Evolutionary conservation across 2,888 invertebrate species (phyloP).

Genomic region (Lithophane ornitopus): DNA sequence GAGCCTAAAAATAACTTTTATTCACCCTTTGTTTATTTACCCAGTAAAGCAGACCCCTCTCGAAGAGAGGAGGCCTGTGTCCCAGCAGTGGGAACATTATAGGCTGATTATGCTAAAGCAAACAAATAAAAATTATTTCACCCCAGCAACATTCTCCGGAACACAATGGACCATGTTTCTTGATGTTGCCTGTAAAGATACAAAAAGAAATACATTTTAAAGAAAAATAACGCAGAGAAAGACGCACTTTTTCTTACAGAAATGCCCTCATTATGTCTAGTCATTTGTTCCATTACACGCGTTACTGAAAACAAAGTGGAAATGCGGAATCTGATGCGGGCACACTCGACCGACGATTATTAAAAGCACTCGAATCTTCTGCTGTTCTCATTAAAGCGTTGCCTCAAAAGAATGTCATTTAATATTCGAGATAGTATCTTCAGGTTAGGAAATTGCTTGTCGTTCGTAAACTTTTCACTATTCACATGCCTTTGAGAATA

Average conservation of each 20-base stretch:
- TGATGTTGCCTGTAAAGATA: slow-evolving; percentile 29
- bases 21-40: neutral
- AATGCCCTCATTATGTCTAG: slow-evolving; percentile 69
- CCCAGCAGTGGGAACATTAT: too few relatives aligned
- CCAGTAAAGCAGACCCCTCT: too few relatives aligned
- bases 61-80: too few relatives aligned
- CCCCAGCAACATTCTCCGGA: slow-evolving; percentile 11
- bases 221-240: slow-evolving; percentile 56
- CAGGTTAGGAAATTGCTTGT: slow-evolving; percentile 42
- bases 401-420: slow-evolving; percentile 56
- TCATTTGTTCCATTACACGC: slow-evolving; percentile 78
- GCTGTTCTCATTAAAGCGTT: slow-evolving; percentile 44
- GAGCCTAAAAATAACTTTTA: neutral
- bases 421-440: slow-evolving; percentile 43
- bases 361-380: slow-evolving; percentile 64
- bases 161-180: slow-evolving; percentile 33
- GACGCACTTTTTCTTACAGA: slow-evolving; percentile 43
- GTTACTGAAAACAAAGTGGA: slow-evolving; percentile 74
- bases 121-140: slow-evolving; percentile 8
- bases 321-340: slow-evolving; percentile 69
- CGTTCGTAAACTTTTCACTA: slow-evolving; percentile 39
- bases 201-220: slow-evolving; percentile 36
- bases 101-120: neutral
- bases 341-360: slow-evolving; percentile 60
- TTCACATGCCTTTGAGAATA: slow-evolving; percentile 32